Base-by-base conservation (phyloP, 2,797 vertebrate genomes). In the Numenius phaeopus region DNA sequence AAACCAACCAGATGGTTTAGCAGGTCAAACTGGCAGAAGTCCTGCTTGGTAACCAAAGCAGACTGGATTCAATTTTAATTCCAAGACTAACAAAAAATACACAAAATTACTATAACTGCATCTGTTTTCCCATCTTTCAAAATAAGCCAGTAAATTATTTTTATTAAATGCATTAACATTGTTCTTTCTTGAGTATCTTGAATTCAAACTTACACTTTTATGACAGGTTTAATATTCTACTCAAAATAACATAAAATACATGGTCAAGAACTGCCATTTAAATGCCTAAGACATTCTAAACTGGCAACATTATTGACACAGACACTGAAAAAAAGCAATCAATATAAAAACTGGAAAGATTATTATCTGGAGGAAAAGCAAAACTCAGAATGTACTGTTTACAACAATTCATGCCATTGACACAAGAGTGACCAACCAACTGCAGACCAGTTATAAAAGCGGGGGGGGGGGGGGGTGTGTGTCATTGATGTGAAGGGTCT, bases 1-100 rank as follows among this genome's bases (percentile, higher is more conserved):
- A 95, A 96, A 91, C 34, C 76, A 78, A 82, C 86, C 95, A 96
- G 79, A 96, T 34, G 79, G 91, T 95, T 82, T 81, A 94, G 81
- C 70, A 85, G 66, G 90, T 96, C 90, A 96, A 54, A 91, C 72
- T 81, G 90, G 92, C 94, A 94, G 17, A 97, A 90, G 77, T 67
- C 89, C 65, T 93, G 62, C 57, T 83, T 30, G n/a, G 65, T 95
- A 95, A 72, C 89, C 52, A 86, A 94, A 90, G 73, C 26, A 91
- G 64, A 79, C n/a, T 78, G 14, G 24, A 71, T 61, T 92, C 70
- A 57, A 58, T 72, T 96, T 95, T 90, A 91, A 96, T 87, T 96
- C 69, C 50, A 78, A 95, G 34, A 83, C 80, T 71, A 94, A 97
- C 73, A 97, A 65, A 71, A 80, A 82, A 15, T 9, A 27, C 27